Base-by-base conservation (phyloP, 2,797 vertebrate genomes). In the Rhynchonycteris naso region DNA sequence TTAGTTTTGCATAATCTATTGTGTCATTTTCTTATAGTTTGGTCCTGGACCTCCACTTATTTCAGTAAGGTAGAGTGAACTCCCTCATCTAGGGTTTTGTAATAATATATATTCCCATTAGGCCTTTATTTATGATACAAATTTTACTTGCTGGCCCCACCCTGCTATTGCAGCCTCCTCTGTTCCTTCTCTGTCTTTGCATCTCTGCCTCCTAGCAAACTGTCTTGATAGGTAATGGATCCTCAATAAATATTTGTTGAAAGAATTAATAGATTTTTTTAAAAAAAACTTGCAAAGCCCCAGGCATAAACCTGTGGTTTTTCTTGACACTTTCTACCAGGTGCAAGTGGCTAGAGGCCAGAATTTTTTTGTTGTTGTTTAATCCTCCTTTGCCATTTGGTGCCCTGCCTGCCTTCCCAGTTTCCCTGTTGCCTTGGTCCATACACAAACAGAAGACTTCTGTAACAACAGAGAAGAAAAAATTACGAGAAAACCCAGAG, bases 181-280 rank as follows among this genome's bases (percentile, higher is more conserved):
- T 79, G 22, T 84, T 47, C 91, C 24, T 91, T 85, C 71, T 68
- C 52, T 5, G 58, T 61, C 66, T 91, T 90, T 92, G 18, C 76
- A 86, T 96, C 71, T 35, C 59, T 96, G 26, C 59, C 58, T 92
- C 59, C 90, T 74, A 91, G 66, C 59, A 80, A 94, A 92, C 78
- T 96, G 38, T 50, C 85, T 97, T 97, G 85, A 90, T 80, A 96
- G 88, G 92, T 94, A 96, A 93, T 95, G 88, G 69, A 94, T 92
- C 89, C 66, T 97, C 83, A 88, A 93, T 96, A 97, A 96, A 96
- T 96, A 97, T 97, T 97, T 95, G 95, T 86, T 80, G 75, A 97
- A 97, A 95, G 79, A 96, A 96, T 96, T 96, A 96, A 90, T 89
- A 80, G 71, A 50, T 52, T 65, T 91, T 93, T 88, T 88, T 85